phyloP scores from a whole-genome alignment of 2,797 vertebrate species.

The Clarias fuscus region DNA sequence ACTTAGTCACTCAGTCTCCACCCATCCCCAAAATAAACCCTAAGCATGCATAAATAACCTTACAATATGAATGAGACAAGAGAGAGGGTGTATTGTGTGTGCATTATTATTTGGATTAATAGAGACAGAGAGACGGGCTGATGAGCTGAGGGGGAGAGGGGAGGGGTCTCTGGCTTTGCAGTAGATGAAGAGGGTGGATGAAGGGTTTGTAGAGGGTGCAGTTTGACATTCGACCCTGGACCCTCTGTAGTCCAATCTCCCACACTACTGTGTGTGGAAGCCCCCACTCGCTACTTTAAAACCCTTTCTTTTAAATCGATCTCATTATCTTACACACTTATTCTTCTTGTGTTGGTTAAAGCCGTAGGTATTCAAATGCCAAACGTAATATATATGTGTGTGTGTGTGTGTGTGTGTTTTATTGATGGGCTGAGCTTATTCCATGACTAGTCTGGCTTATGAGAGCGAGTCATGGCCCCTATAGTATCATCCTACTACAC shows the following conservation, averaged over 20 bases:
- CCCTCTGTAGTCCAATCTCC: conserved; percentile 42
- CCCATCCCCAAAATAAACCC: conserved; percentile 49
- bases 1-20: conserved; percentile 26
- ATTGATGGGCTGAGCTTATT: conserved; percentile 36
- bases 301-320: background rate
- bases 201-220: conserved; percentile 44
- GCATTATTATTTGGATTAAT: conserved; percentile 67
- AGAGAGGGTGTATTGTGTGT: conserved; percentile 40
- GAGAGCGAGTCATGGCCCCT: conserved; percentile 16
- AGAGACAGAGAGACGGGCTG: conserved; percentile 51
- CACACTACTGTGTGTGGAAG: background rate
- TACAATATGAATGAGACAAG: conserved; percentile 29
- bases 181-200: conserved; percentile 42
- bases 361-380: background rate
- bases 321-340: background rate
- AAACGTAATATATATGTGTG: background rate
- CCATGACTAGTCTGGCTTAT: conserved; percentile 27
- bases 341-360: background rate
- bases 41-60: conserved; percentile 58
- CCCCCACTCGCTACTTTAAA: conserved; percentile 10
- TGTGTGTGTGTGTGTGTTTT: conserved; percentile 6
- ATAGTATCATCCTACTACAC: conserved; percentile 14
- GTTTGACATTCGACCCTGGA: conserved; percentile 51
- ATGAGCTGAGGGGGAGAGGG: background rate
- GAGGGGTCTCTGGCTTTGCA: conserved; percentile 15